phyloP scores from a whole-genome alignment of 2,113 vertebrate genomes.

The Ginglymostoma cirratum region DNA sequence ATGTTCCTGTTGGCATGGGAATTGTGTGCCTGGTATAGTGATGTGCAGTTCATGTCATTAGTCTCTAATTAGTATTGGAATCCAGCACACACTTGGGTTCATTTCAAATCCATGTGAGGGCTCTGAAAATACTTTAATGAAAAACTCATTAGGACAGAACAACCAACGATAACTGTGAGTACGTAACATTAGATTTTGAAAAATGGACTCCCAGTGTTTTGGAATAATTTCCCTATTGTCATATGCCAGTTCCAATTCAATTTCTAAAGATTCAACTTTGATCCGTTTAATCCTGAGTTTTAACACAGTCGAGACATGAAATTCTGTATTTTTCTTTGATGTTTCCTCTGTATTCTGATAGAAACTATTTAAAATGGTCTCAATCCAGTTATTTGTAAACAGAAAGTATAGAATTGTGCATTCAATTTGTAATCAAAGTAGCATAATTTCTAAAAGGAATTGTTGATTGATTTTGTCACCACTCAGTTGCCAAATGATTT shows the following conservation, averaged over 20 bases:
- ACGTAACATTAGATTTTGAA: not conserved
- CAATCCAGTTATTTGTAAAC: not conserved
- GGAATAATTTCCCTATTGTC: not conserved
- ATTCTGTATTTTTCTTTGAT: not conserved
- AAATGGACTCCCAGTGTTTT: not conserved
- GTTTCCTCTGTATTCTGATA: not conserved
- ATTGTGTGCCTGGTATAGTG: constrained; percentile 1
- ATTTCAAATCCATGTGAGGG: not conserved
- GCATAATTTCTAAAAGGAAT: not conserved
- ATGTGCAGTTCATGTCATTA: not conserved
- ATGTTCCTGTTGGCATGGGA: not conserved
- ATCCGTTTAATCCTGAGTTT: not conserved
- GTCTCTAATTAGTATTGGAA: constrained; percentile 16
- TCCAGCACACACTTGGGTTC: constrained; percentile 12
- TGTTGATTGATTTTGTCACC: not conserved
- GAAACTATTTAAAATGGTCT: not conserved
- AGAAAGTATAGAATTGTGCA: not conserved
- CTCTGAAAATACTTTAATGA: not conserved
- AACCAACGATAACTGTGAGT: not conserved
- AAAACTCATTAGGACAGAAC: constrained; percentile 14
- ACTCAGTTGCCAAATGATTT: no score
- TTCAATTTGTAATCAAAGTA: not conserved
- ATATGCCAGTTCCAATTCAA: not conserved
- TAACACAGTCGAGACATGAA: not conserved
- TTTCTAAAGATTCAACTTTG: not conserved